Evolutionary conservation across 2,113 vertebrate species (phyloP).

Genomic region (Phaethornis superciliosus): DNA sequence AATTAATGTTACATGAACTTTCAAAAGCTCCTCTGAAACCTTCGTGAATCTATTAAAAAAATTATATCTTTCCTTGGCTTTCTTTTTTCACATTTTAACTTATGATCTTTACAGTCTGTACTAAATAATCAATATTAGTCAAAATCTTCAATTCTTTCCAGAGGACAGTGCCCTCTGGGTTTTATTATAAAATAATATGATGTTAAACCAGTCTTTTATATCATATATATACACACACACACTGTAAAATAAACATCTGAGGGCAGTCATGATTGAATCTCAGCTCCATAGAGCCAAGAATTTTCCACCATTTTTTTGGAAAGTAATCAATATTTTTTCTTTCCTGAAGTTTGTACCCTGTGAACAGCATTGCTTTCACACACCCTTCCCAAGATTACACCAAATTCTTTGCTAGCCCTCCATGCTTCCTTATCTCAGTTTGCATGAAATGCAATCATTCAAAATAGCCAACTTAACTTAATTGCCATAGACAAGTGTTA

Average conservation of each 20-base stretch:
- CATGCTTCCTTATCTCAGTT: constrained; percentile 60
- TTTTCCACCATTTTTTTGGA: constrained; percentile 56
- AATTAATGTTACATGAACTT: not conserved
- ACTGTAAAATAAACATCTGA: constrained; percentile 73
- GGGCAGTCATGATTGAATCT: constrained; percentile 57
- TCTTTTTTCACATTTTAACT: not conserved
- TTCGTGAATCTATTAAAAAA: constrained; percentile 18
- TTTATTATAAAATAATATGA: constrained; percentile 71
- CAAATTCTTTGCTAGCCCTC: constrained; percentile 19
- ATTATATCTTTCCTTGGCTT: not conserved
- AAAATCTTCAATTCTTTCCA: constrained; percentile 70
- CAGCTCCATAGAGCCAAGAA: constrained; percentile 43
- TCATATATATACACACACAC: not conserved
- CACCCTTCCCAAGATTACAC: constrained; percentile 1
- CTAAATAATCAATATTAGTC: constrained; percentile 80
- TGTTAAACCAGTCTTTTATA: constrained; percentile 69
- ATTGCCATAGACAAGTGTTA: constrained; percentile 85
- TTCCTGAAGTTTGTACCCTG: constrained; percentile 32
- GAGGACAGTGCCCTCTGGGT: constrained; percentile 70
- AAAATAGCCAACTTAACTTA: constrained; percentile 78
- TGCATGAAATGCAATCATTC: constrained; percentile 72
- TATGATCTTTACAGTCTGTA: constrained; percentile 49
- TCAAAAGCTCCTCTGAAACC: constrained; percentile 6
- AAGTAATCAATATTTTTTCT: constrained; percentile 64
- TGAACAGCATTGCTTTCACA: not conserved